These are phyloP conservation scores for Thunnus thynnus DNA, from an alignment of 2,113 vertebrate genomes.

Conservation along the genomic window DNA sequence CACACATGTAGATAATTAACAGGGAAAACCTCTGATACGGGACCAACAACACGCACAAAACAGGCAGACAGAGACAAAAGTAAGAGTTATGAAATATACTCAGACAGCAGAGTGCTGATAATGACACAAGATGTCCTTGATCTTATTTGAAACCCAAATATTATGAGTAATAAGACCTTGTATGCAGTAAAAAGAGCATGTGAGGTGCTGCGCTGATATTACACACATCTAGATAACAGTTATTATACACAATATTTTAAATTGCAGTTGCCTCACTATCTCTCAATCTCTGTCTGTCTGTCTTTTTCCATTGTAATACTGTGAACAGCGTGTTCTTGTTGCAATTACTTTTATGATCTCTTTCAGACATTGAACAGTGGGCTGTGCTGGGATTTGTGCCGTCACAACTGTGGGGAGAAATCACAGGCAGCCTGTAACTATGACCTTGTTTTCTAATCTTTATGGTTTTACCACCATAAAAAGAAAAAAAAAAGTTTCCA, in stretches of 20 bases:
- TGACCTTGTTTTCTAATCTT: conserved; percentile 71
- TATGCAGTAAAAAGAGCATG: conserved; percentile 37
- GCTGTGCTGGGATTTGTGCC: not conserved
- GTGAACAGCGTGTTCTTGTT: conserved; percentile 36
- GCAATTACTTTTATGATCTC: conserved; percentile 61
- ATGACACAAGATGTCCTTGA: conserved; percentile 53
- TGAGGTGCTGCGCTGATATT: not conserved
- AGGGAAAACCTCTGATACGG: not conserved
- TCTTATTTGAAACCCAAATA: conserved; percentile 79
- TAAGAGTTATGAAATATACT: conserved; percentile 56
- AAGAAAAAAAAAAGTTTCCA: conserved; percentile 33
- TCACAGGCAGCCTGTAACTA: conserved; percentile 41
- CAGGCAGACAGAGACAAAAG: conserved; percentile 16
- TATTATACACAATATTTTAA: conserved; percentile 17
- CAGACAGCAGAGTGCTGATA: conserved; percentile 49
- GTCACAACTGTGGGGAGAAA: conserved; percentile 4
- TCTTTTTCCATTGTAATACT: not conserved
- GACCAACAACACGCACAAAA: conserved; percentile 7
- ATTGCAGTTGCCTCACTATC: conserved; percentile 5
- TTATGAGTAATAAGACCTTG: conserved; percentile 67
- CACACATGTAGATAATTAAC: conserved; percentile 19
- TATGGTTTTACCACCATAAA: conserved; percentile 54
- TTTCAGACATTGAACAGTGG: conserved; percentile 22
- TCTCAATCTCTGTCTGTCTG: not conserved
- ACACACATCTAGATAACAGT: conserved; percentile 26